Evolutionary conservation across 2,113 vertebrate genomes (phyloP), one percentile per base, ranked within the genome.

Genomic region (Amphilophus citrinellus): DNA sequence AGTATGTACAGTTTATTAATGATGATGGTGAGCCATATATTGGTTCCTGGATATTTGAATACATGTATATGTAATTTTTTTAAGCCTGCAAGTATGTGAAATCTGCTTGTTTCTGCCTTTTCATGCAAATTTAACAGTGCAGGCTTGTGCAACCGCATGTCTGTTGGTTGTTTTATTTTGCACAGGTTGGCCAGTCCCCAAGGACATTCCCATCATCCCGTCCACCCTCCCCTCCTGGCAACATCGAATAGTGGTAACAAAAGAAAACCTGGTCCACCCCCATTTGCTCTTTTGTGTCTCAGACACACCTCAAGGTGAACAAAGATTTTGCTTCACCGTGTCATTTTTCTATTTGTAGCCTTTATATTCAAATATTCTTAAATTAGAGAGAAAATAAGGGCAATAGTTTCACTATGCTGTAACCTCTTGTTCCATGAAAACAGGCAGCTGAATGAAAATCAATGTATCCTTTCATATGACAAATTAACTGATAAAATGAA

Each of bases 171-270:
- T 58, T 83, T 75, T 61, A 82, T 76, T 85, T 77, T 84, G 59
- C 63, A 85, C 39, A 87, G 83, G 78, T 84, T 59, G 3, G 66
- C 73, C 17, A 4, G 35, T 90, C 92, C 80, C 89, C 85, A 73
- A 80, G 85, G 94, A 90, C 85, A 13, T 71, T 56, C 78, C 82
- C 66, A 61, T 83, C 84, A 39, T 77, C 61, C 57, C 37, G 27
- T 83, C 62, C 85, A 71, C 65, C 84, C 83, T 32, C 88, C 83
- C 82, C 77, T 75, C 37, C 75, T 50, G 30, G 14, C 84, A 68
- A 89, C 85, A 90, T 88, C 66, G 75, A 77, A 76, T 53, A 39
- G 63, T 73, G 75, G 61, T 44, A 86, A 93, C 90, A 93, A 91
- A 91, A 79, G 77, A 84, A 88, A 89, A 84, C 63, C 82, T 56